Base-by-base conservation (phyloP, 2,888 invertebrate genomes). In the Lasioglossum oenotherae region DNA sequence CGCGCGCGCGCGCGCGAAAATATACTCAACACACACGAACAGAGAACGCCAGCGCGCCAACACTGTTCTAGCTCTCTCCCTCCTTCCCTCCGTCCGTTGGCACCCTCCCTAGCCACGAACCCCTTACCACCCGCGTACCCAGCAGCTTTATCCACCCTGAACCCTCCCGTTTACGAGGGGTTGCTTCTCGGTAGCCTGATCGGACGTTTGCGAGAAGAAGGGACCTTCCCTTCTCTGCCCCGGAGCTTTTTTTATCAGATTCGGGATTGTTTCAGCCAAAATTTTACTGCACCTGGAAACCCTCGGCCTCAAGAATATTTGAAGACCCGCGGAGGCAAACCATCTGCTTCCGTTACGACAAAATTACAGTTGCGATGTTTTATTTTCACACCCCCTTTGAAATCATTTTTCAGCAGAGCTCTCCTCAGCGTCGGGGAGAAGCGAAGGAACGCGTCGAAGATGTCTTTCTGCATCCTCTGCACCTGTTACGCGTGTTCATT, bases 71-170 rank as follows among this genome's bases (percentile, higher is more conserved):
- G 46, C 49, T 69, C 49, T 73, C 57, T 57, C n/a, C 74, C 80
- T 44, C 84, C 78, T 73, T 76, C 75, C 81, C 77, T 74, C 81
- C 46, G 74, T 75, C 80, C 74, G 85, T 60, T 74, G 86, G 85
- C 85, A 88, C 87, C 82, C 87, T 86, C 89, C 86, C 81, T 75
- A 60, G 81, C 64, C 78, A 53, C 82, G 86, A 85, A 78, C 87
- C 87, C 88, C 90, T 87, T 87, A 83, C 86, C 87, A 84, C 88
- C 85, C 87, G 80, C 90, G 88, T 88, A 89, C 86, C 89, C 90
- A 88, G 82, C 88, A 87, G 89, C 89, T 90, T 91, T 87, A 91
- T 89, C 91, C 90, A 86, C 86, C 87, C 90, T 84, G 90, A 91
- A 89, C 90, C 88, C 91, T 91, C 87, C 84, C 77, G 82, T 81